phyloP scores from a whole-genome alignment of 2,113 vertebrate genomes.

The Centrocercus urophasianus region DNA sequence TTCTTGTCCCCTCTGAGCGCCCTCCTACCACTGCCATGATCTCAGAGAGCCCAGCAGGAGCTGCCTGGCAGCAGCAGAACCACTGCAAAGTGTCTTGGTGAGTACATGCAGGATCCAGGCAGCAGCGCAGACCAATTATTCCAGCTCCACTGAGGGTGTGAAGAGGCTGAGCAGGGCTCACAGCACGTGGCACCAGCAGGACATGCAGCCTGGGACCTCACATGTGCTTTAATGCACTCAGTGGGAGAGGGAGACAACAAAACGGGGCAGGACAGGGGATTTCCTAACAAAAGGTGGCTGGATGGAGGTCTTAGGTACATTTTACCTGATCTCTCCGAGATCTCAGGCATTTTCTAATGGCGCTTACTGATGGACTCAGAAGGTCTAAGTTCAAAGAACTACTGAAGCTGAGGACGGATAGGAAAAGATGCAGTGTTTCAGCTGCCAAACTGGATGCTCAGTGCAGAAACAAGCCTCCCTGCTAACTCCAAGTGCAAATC shows the following conservation, averaged over 20 bases:
- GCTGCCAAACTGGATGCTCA: neutral
- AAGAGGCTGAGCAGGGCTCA: neutral
- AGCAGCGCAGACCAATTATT: neutral
- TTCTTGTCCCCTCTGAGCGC: accelerated
- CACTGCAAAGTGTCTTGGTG: neutral
- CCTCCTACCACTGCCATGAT: neutral
- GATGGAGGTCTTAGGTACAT: too few relatives aligned
- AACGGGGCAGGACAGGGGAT: neutral
- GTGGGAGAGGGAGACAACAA: neutral
- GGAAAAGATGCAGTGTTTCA: neutral
- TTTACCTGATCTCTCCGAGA: neutral
- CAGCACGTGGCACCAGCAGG: neutral
- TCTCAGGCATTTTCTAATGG: neutral
- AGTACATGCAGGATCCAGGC: accelerated
- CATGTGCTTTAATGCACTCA: accelerated
- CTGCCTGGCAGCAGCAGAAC: neutral
- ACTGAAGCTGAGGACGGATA: neutral
- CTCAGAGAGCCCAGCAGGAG: neutral
- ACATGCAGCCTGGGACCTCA: accelerated
- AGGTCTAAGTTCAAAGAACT: neutral
- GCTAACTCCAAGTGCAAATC: neutral
- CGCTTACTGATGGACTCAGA: neutral
- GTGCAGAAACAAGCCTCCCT: neutral
- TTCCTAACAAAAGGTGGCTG: neutral
- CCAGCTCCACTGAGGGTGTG: neutral